These are phyloP conservation scores for Pao palembangensis DNA, from an alignment of 2,113 vertebrate genomes.

Conservation along the genomic window DNA sequence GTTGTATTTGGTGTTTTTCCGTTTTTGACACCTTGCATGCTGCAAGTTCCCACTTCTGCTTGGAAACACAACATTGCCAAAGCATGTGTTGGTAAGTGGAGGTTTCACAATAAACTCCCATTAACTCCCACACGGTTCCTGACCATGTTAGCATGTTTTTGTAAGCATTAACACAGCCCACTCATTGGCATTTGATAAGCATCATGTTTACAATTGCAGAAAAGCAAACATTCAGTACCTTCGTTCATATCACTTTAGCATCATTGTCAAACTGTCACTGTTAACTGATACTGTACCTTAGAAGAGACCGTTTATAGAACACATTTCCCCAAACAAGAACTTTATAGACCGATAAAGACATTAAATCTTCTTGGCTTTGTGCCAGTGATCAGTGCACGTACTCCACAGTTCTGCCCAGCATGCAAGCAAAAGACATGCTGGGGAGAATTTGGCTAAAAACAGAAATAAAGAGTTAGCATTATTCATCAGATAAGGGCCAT, in stretches of 20 bases:
- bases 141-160: neutral
- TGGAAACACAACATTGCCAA: neutral
- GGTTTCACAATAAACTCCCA: too few relatives aligned
- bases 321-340: slow-evolving; percentile 13
- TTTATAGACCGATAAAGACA: slow-evolving; percentile 4
- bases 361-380: neutral
- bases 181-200: neutral
- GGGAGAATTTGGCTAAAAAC: slow-evolving; percentile 26
- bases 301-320: too few relatives aligned
- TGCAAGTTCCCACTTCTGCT: too few relatives aligned
- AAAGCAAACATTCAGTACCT: slow-evolving; percentile 7
- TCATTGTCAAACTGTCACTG: neutral
- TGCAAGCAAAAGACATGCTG: slow-evolving; percentile 48
- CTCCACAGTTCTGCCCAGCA: slow-evolving; percentile 29
- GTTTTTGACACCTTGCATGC: too few relatives aligned
- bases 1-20: too few relatives aligned
- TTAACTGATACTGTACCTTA: neutral
- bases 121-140: too few relatives aligned
- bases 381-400: slow-evolving; percentile 28
- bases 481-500: slow-evolving; percentile 50
- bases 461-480: slow-evolving; percentile 23
- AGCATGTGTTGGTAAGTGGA: neutral
- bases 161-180: neutral
- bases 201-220: neutral
- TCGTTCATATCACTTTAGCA: neutral